phyloP scores from a whole-genome alignment of 2,888 invertebrate genomes.

The Chironomus riparius region DNA sequence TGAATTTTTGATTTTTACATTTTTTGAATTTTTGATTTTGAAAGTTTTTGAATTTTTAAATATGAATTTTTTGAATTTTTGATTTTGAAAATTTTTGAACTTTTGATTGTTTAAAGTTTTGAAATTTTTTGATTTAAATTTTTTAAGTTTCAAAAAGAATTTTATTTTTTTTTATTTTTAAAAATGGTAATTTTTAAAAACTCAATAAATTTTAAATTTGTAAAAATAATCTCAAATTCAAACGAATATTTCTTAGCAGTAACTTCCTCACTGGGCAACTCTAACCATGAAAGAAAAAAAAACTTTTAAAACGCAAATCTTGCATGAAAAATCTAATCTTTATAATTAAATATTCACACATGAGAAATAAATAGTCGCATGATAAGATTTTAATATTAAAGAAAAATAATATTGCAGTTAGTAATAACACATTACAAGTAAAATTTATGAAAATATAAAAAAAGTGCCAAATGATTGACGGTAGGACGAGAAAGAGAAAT shows the following conservation, averaged over 20 bases:
- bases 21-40: too few species aligned
- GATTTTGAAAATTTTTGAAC: too few species aligned
- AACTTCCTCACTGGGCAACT: not conserved
- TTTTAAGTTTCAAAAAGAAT: not conserved
- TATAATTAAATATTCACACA: not conserved
- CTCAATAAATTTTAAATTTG: too few species aligned
- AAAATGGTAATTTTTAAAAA: too few species aligned
- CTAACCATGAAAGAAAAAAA: too few species aligned
- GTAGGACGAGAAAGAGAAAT: not conserved
- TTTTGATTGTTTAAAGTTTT: too few species aligned
- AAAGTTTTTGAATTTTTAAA: too few species aligned
- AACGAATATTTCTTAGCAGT: not conserved
- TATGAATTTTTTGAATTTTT: too few species aligned
- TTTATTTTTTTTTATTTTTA: not conserved
- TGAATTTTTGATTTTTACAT: too few species aligned
- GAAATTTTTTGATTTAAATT: too few species aligned
- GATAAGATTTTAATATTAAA: not conserved
- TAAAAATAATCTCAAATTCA: too few species aligned
- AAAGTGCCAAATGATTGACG: conserved; percentile 10
- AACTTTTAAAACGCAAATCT: not conserved
- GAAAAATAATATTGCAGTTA: not conserved
- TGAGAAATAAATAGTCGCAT: not conserved
- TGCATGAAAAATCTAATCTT: not conserved
- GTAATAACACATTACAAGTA: not conserved
- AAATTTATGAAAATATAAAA: not conserved